phyloP scores from a whole-genome alignment of 2,888 invertebrate species.

The Villa cingulata region DNA sequence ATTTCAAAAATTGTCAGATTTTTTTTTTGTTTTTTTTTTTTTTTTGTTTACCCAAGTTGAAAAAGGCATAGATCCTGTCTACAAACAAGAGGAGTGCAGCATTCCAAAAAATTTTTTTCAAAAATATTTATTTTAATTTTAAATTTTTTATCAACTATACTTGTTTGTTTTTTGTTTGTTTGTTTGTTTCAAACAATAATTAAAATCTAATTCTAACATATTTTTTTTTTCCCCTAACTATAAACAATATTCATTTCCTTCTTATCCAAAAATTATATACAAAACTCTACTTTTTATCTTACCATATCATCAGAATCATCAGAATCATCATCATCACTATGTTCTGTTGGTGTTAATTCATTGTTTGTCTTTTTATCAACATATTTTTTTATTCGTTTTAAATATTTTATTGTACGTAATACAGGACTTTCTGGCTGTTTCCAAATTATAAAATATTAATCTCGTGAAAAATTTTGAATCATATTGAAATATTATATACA shows the following conservation, averaged over 20 bases:
- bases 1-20: constrained; percentile 4
- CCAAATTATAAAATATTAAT: not conserved
- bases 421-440: constrained; percentile 32
- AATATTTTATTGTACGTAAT: constrained; percentile 34
- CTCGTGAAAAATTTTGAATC: not conserved
- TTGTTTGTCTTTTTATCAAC: constrained; percentile 33
- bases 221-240: too few species aligned
- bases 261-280: too few species aligned
- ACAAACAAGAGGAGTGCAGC: constrained; percentile 7
- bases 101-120: constrained; percentile 28
- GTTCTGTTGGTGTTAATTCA: too few species aligned
- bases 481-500: not conserved
- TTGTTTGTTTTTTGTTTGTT: too few species aligned
- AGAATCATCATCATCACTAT: constrained; percentile 38
- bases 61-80: constrained; percentile 62
- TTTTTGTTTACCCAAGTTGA: constrained; percentile 48
- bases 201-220: too few species aligned
- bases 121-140: not conserved
- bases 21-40: too few species aligned
- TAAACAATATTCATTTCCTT: too few species aligned
- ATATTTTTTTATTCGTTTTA: constrained; percentile 35
- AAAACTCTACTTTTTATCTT: too few species aligned
- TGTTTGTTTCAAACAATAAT: too few species aligned
- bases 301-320: constrained; percentile 61
- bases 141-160: too few species aligned